Evolutionary conservation across 2,888 invertebrate species (phyloP).

Genomic region (Ennomos quercinarius): DNA sequence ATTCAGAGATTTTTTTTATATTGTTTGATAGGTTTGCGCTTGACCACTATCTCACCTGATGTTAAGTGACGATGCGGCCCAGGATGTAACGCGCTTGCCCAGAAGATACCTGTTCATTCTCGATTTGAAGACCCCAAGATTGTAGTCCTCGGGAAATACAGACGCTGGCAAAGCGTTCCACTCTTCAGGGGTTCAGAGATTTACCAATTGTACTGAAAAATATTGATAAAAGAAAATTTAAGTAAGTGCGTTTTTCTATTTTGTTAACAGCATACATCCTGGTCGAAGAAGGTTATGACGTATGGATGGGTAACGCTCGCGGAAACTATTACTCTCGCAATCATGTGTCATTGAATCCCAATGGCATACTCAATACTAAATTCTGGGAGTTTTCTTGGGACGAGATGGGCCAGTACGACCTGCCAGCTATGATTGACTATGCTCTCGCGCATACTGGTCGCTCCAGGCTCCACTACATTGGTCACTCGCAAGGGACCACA

Average conservation of each 20-base stretch:
- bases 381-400: conserved; percentile 93
- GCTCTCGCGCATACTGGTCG: conserved; percentile 85
- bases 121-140: too few relatives aligned
- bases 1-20: too few relatives aligned
- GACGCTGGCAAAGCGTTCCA: too few relatives aligned
- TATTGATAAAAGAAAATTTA: too few relatives aligned
- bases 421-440: conserved; percentile 93
- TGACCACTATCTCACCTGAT: too few relatives aligned
- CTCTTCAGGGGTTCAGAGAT: too few relatives aligned
- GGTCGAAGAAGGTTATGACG: conserved; percentile 89
- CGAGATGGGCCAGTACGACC: conserved; percentile 91
- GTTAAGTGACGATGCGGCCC: too few relatives aligned
- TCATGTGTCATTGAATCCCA: conserved; percentile 78
- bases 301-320: conserved; percentile 94
- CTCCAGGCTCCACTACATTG: conserved; percentile 89
- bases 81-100: too few relatives aligned
- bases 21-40: too few relatives aligned
- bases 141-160: too few relatives aligned
- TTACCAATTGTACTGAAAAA: too few relatives aligned
- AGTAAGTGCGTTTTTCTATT: not conserved
- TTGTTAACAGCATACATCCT: conserved; percentile 67
- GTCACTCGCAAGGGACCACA: conserved; percentile 91
- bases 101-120: too few relatives aligned
- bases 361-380: conserved; percentile 59
- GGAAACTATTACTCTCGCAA: conserved; percentile 88